phyloP scores from a whole-genome alignment of 2,797 vertebrate genomes.

The Epinephelus awoara region DNA sequence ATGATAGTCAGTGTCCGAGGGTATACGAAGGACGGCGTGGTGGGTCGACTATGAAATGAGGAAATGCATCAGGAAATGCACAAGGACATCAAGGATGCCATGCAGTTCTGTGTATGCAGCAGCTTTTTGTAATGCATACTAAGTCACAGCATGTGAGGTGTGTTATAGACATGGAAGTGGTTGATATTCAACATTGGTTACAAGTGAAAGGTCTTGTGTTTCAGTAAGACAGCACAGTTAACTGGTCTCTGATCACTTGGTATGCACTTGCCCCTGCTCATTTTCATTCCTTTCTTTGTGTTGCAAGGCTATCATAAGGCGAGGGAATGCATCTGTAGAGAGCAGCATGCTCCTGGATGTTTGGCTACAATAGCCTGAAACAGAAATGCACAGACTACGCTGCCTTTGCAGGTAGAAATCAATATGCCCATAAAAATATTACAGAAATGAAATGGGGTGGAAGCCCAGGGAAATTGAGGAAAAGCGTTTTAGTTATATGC shows the following conservation, averaged over 20 bases:
- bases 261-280: slow-evolving; percentile 1
- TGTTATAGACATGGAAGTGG: slow-evolving; percentile 5
- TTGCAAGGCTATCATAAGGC: slow-evolving; percentile 49
- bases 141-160: slow-evolving; percentile 27
- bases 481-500: slow-evolving; percentile 27
- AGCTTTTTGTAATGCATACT: slow-evolving; percentile 38
- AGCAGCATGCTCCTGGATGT: slow-evolving; percentile 6
- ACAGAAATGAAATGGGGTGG: slow-evolving; percentile 21
- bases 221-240: slow-evolving; percentile 14
- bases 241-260: not conserved
- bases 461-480: slow-evolving; percentile 41
- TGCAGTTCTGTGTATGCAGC: slow-evolving; percentile 50
- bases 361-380: slow-evolving; percentile 20
- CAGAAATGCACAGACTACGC: slow-evolving; percentile 29
- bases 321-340: slow-evolving; percentile 34
- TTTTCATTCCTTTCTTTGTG: slow-evolving; percentile 34
- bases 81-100: slow-evolving; percentile 67
- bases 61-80: slow-evolving; percentile 63
- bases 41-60: slow-evolving; percentile 81
- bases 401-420: slow-evolving; percentile 44
- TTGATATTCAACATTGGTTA: slow-evolving; percentile 51
- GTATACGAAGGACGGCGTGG: slow-evolving; percentile 66
- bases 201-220: slow-evolving; percentile 24
- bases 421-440: slow-evolving; percentile 12
- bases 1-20: slow-evolving; percentile 62